Evolutionary conservation across 2,113 vertebrate genomes (phyloP).

Genomic region (Plotosus lineatus): DNA sequence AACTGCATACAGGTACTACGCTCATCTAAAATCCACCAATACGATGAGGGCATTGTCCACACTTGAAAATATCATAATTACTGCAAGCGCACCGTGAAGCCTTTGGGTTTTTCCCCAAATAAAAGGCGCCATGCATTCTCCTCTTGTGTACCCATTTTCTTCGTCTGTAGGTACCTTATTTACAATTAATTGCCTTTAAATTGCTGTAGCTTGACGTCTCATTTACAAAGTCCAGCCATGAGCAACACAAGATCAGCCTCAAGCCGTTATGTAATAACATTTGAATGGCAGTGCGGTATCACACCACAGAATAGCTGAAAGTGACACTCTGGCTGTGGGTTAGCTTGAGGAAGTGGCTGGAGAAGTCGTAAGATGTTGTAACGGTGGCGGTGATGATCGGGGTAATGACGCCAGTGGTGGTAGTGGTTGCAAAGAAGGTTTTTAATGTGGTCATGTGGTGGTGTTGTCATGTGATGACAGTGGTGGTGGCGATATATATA

Average conservation of each 20-base stretch:
- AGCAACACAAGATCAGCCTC: not conserved
- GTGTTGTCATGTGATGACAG: too few relatives aligned
- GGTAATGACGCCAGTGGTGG: too few relatives aligned
- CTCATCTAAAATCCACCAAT: not conserved
- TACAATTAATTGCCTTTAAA: not conserved
- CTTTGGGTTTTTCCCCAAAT: not conserved
- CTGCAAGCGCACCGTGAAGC: not conserved
- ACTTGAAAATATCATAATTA: not conserved
- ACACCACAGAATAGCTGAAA: not conserved
- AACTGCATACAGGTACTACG: too few relatives aligned
- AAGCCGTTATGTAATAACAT: not conserved
- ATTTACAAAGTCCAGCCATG: not conserved
- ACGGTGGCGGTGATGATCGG: not conserved
- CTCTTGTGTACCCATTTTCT: not conserved
- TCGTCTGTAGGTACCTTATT: not conserved
- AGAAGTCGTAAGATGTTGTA: not conserved
- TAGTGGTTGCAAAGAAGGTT: too few relatives aligned
- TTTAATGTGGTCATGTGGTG: too few relatives aligned
- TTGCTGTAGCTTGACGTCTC: not conserved
- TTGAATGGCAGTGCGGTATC: not conserved
- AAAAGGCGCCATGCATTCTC: not conserved
- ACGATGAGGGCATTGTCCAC: too few relatives aligned
- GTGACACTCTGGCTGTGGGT: not conserved
- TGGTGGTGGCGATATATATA: too few relatives aligned
- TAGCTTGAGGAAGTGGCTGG: not conserved